phyloP scores from a whole-genome alignment of 2,888 invertebrate genomes.

The Nymphalis polychloros region DNA sequence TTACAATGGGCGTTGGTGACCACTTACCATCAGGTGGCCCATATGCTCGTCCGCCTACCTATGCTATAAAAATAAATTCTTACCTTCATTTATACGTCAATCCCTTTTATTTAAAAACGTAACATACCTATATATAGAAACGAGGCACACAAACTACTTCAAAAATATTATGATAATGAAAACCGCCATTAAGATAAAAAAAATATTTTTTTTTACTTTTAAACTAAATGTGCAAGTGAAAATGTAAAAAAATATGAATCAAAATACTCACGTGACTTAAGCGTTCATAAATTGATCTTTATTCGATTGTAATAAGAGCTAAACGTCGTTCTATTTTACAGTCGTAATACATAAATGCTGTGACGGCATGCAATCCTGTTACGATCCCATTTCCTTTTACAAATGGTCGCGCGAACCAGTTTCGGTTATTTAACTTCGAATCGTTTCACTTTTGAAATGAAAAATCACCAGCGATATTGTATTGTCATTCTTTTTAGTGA shows the following conservation, averaged over 20 bases:
- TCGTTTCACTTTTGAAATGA: slow-evolving; percentile 7
- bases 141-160: too few species aligned
- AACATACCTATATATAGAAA: too few species aligned
- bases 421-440: slow-evolving; percentile 25
- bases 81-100: too few species aligned
- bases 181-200: not conserved
- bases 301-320: slow-evolving; percentile 2
- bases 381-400: slow-evolving; percentile 34
- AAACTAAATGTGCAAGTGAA: not conserved
- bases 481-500: not conserved
- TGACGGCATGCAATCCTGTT: slow-evolving; percentile 29
- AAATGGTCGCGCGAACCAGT: slow-evolving; percentile 20
- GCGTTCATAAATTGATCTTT: not conserved
- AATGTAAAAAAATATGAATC: not conserved
- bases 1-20: too few species aligned
- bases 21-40: too few species aligned
- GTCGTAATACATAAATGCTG: not conserved
- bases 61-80: too few species aligned
- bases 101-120: too few species aligned
- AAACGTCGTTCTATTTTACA: not conserved
- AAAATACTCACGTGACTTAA: not conserved
- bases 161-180: too few species aligned
- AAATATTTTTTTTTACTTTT: too few species aligned
- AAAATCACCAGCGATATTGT: not conserved
- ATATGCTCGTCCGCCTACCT: too few species aligned